Conservation (phyloP, 2,888 invertebrate species). For the Chrysina gloriosa region DNA sequence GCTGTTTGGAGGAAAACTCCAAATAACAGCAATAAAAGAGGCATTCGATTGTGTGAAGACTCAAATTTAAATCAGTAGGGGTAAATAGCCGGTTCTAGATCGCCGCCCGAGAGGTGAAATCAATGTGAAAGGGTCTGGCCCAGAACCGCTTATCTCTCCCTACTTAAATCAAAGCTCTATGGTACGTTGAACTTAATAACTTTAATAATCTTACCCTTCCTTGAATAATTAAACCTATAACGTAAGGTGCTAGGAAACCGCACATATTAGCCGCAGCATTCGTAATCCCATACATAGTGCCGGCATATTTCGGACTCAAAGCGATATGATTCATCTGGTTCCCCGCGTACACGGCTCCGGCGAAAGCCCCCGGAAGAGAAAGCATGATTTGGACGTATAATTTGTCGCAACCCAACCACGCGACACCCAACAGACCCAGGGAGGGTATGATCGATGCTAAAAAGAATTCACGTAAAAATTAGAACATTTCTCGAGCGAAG, state of each 20-base stretch:
- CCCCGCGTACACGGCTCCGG: slow-evolving; percentile 82
- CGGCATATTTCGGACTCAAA: slow-evolving; percentile 83
- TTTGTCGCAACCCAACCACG: slow-evolving; percentile 82
- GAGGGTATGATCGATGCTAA: slow-evolving; percentile 78
- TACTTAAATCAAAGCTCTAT: no score
- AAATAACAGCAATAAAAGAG: no score
- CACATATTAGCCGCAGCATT: slow-evolving; percentile 86
- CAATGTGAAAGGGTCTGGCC: no score
- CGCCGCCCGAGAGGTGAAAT: no score
- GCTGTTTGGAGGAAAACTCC: no score
- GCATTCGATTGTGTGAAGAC: no score
- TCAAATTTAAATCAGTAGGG: no score
- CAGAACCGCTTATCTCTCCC: no score
- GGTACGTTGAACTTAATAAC: no score
- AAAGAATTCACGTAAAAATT: slow-evolving; percentile 50
- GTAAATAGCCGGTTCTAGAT: no score
- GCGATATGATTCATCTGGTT: slow-evolving; percentile 89
- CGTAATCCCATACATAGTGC: slow-evolving; percentile 87
- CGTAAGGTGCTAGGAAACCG: slow-evolving; percentile 85
- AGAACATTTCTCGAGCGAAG: no score
- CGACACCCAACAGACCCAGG: slow-evolving; percentile 80
- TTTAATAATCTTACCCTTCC: slow-evolving; percentile 73
- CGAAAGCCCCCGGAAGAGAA: slow-evolving; percentile 78
- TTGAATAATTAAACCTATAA: slow-evolving; percentile 79
- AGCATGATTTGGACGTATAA: slow-evolving; percentile 77